These are phyloP conservation scores for Delphinus delphis DNA, from an alignment of 2,113 vertebrate species.

Conservation along the genomic window DNA sequence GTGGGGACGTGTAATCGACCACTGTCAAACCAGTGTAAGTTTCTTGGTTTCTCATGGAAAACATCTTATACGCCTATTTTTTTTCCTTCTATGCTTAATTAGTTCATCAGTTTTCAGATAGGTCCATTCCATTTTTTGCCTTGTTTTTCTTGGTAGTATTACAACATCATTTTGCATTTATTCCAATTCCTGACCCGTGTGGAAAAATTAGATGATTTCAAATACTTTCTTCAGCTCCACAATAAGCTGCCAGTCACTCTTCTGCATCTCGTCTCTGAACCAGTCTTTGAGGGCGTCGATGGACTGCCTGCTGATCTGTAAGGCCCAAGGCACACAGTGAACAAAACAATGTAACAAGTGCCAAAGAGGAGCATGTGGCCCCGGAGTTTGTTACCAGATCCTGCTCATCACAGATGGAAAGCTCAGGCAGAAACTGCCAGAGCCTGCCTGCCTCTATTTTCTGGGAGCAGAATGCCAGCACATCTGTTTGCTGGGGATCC, in stretches of 20 bases:
- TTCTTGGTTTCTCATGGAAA: conserved; percentile 94
- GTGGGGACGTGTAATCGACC: conserved; percentile 88
- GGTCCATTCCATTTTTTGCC: conserved; percentile 64
- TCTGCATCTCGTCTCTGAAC: conserved; percentile 99
- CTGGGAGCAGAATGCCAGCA: neutral
- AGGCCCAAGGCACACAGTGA: conserved; percentile 48
- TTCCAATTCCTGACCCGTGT: conserved; percentile 76
- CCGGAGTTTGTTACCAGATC: neutral
- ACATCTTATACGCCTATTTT: conserved; percentile 88
- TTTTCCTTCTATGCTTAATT: conserved; percentile 80
- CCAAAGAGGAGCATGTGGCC: neutral
- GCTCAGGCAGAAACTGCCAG: neutral
- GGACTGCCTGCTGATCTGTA: conserved; percentile 96
- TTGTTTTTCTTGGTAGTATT: conserved; percentile 79
- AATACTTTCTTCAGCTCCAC: conserved; percentile 99
- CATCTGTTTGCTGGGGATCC: neutral
- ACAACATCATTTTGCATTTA: conserved; percentile 74
- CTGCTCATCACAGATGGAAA: neutral
- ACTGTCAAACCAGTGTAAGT: conserved; percentile 94
- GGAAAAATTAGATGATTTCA: conserved; percentile 94
- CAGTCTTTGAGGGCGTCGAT: conserved; percentile 99
- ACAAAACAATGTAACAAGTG: neutral
- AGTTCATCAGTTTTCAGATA: conserved; percentile 79
- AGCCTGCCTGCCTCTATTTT: neutral
- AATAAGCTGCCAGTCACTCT: conserved; percentile 98